Percentiles rank a stretch among this genome's conserved stretches.
phyloP scores from a whole-genome alignment of 2,888 invertebrate species.

The Dolichomitus sp. region DNA sequence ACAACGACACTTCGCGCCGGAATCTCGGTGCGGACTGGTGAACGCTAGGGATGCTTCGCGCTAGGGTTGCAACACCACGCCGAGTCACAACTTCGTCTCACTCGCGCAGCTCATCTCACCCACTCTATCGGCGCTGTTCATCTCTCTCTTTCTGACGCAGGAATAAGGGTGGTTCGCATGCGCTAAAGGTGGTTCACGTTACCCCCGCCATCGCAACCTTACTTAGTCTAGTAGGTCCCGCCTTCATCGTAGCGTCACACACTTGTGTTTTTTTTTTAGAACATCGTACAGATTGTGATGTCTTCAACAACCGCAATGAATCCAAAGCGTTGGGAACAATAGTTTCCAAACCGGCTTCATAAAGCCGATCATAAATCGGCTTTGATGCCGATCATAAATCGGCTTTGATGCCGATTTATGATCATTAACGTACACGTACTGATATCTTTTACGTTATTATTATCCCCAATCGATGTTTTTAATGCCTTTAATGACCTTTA shows the following conservation, averaged over 20 bases:
- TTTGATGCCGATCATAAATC: too few species aligned
- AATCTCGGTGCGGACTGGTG: conserved; percentile 83
- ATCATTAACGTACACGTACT: too few species aligned
- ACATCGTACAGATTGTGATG: conserved; percentile 30
- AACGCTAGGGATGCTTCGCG: conserved; percentile 55
- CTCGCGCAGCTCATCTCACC: conserved; percentile 24
- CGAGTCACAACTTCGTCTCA: conserved; percentile 53
- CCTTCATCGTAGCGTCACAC: conserved; percentile 75
- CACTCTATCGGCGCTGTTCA: neutral
- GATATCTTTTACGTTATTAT: too few species aligned
- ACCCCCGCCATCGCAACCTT: conserved; percentile 79
- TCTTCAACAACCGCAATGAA: conserved; percentile 4
- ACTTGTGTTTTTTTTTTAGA: conserved; percentile 40
- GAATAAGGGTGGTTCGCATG: conserved; percentile 77
- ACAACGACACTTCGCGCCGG: conserved; percentile 82
- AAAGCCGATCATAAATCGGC: too few species aligned
- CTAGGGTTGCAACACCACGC: conserved; percentile 62
- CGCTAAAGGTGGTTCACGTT: conserved; percentile 80
- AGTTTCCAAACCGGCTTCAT: neutral
- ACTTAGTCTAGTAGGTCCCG: conserved; percentile 74
- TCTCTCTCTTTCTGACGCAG: conserved; percentile 32
- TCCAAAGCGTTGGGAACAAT: neutral
- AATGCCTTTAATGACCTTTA: neutral
- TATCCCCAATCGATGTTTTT: too few species aligned
- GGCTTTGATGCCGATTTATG: neutral